Evolutionary conservation across 2,797 vertebrate genomes (phyloP).

Genomic region (Odontamblyopus lacepedii): DNA sequence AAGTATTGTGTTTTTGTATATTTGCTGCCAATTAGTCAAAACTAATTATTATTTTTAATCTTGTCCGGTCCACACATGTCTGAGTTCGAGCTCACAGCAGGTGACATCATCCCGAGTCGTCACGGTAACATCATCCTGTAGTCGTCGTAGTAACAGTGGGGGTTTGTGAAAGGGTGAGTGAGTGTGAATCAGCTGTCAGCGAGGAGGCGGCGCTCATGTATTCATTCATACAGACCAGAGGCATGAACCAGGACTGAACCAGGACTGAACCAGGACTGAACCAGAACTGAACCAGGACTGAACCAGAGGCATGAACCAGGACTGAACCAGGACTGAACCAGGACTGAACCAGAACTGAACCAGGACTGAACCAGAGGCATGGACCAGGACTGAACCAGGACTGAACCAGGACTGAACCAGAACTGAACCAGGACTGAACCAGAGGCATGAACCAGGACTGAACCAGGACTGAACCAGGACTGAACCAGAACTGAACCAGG

Average conservation of each 20-base stretch:
- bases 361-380: background rate
- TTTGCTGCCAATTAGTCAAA: background rate
- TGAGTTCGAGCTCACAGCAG: background rate
- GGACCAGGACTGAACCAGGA: background rate
- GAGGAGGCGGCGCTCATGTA: background rate
- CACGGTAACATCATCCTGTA: background rate
- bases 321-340: background rate
- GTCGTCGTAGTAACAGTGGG: background rate
- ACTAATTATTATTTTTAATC: background rate
- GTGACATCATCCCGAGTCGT: background rate
- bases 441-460: background rate
- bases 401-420: background rate
- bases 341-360: background rate
- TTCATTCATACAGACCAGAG: background rate
- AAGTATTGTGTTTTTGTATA: background rate
- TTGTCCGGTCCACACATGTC: background rate
- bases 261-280: background rate
- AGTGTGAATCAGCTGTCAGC: background rate
- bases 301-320: background rate
- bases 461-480: background rate
- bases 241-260: background rate
- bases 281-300: background rate
- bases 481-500: background rate
- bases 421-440: background rate
- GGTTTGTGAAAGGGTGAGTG: background rate